These are phyloP conservation scores for Acromyrmex heyeri DNA, from an alignment of 1,140 invertebrate species.

Conservation along the genomic window DNA sequence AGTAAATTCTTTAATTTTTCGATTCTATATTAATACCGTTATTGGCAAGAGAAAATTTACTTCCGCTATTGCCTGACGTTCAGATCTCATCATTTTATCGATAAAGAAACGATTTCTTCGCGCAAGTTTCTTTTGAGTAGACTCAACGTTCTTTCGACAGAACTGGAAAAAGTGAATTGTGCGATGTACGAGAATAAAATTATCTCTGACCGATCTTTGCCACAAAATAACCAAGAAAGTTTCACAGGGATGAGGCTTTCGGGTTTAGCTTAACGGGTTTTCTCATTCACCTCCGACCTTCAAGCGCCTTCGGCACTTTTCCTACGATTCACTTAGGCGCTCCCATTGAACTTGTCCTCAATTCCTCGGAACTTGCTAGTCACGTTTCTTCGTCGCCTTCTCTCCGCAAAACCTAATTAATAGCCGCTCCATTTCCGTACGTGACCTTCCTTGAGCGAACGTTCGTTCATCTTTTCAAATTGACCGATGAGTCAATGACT, in stretches of 20 bases:
- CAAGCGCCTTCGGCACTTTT: slow-evolving; percentile 55
- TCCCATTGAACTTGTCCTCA: slow-evolving; percentile 70
- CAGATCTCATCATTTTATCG: background rate
- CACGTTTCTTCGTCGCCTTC: slow-evolving; percentile 43
- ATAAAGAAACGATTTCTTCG: background rate
- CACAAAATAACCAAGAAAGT: slow-evolving; percentile 10
- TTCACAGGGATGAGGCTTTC: slow-evolving; percentile 21
- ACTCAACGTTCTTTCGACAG: background rate
- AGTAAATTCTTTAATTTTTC: background rate
- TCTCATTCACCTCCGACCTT: slow-evolving; percentile 70
- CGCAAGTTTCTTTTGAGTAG: background rate
- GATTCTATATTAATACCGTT: slow-evolving; percentile 2
- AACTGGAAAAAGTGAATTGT: background rate
- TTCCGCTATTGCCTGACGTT: background rate
- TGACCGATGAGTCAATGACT: slow-evolving; percentile 39
- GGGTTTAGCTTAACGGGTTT: slow-evolving; percentile 65
- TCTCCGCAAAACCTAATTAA: slow-evolving; percentile 56
- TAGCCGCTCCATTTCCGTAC: slow-evolving; percentile 41
- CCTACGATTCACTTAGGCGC: slow-evolving; percentile 36
- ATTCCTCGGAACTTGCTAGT: slow-evolving; percentile 57
- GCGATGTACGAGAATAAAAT: slow-evolving; percentile 20
- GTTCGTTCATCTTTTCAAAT: slow-evolving; percentile 31
- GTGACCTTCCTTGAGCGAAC: slow-evolving; percentile 56
- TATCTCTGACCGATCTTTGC: slow-evolving; percentile 4
- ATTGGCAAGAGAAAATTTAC: background rate